Evolutionary conservation across 1,140 invertebrate species (phyloP).

Genomic region (Leucophenga varia): DNA sequence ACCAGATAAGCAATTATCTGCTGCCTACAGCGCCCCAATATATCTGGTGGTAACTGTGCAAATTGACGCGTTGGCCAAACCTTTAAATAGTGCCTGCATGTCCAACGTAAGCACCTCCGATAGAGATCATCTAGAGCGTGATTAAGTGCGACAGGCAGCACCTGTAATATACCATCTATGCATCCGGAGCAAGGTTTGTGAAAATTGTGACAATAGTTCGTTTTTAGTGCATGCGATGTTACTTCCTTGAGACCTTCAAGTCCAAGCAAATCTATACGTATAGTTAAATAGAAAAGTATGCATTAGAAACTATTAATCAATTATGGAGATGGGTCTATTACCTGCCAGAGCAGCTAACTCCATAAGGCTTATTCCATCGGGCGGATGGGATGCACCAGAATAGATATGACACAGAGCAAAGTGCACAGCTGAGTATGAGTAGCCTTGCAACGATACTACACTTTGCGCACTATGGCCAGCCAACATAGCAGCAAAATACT

Average conservation of each 20-base stretch:
- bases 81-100: slow-evolving; percentile 78
- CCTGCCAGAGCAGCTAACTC: slow-evolving; percentile 81
- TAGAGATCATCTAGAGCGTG: slow-evolving; percentile 87
- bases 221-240: slow-evolving; percentile 81
- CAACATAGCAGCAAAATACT: slow-evolving; percentile 88
- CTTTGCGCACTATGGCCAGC: slow-evolving; percentile 81
- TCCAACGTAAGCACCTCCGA: slow-evolving; percentile 80
- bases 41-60: slow-evolving; percentile 74
- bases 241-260: slow-evolving; percentile 88
- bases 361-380: slow-evolving; percentile 79
- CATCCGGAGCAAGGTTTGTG: slow-evolving; percentile 75
- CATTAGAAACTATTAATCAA: too few species aligned
- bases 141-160: slow-evolving; percentile 75
- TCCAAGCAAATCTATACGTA: slow-evolving; percentile 86
- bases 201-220: slow-evolving; percentile 81
- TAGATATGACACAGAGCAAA: slow-evolving; percentile 91
- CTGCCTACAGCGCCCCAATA: slow-evolving; percentile 80
- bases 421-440: slow-evolving; percentile 79
- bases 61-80: slow-evolving; percentile 87
- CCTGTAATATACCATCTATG: slow-evolving; percentile 77
- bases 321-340: too few species aligned
- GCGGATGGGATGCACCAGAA: slow-evolving; percentile 81
- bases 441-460: slow-evolving; percentile 81
- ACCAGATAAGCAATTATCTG: slow-evolving; percentile 67
- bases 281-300: too few species aligned